phyloP scores from a whole-genome alignment of 2,888 invertebrate species.

The Napeogenes inachia region DNA sequence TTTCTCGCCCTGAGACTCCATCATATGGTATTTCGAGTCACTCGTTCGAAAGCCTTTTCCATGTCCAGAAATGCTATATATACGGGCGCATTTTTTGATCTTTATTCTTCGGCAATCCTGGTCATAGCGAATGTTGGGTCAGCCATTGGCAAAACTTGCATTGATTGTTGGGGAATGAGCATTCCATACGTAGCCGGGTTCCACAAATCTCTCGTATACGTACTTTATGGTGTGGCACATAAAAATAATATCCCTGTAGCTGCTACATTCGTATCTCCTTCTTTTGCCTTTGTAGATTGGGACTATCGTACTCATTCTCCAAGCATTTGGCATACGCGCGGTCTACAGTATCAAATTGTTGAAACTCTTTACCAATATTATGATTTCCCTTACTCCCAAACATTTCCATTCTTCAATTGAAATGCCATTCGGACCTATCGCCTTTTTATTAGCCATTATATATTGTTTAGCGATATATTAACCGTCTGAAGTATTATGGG shows the following conservation, averaged over 20 bases:
- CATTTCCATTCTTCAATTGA: slow-evolving; percentile 1
- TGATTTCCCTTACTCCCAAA: background rate
- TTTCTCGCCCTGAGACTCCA: background rate
- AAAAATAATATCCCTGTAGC: slow-evolving; percentile 9
- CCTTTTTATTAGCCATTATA: slow-evolving; percentile 10
- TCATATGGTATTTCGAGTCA: background rate
- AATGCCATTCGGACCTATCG: slow-evolving; percentile 1
- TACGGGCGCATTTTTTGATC: background rate
- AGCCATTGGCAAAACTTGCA: background rate
- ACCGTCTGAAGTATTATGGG: slow-evolving; percentile 1
- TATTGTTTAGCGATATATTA: slow-evolving; percentile 2
- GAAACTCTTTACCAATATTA: background rate
- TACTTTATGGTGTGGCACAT: slow-evolving; percentile 9
- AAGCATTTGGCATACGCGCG: slow-evolving; percentile 4
- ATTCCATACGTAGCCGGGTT: background rate
- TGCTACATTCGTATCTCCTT: slow-evolving; percentile 8
- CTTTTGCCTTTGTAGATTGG: slow-evolving; percentile 12
- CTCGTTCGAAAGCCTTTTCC: too few relatives aligned
- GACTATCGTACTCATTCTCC: slow-evolving; percentile 9
- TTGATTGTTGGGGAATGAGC: background rate
- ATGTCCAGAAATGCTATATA: too few relatives aligned
- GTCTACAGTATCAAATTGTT: background rate
- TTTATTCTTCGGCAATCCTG: background rate
- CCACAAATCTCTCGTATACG: slow-evolving; percentile 8
- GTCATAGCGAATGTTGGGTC: background rate